A percentile compares a stretch with the other conserved stretches of the same genome.
These are phyloP conservation scores for Gallinago undulata DNA, from an alignment of 2,113 vertebrate genomes.

Conservation along the genomic window DNA sequence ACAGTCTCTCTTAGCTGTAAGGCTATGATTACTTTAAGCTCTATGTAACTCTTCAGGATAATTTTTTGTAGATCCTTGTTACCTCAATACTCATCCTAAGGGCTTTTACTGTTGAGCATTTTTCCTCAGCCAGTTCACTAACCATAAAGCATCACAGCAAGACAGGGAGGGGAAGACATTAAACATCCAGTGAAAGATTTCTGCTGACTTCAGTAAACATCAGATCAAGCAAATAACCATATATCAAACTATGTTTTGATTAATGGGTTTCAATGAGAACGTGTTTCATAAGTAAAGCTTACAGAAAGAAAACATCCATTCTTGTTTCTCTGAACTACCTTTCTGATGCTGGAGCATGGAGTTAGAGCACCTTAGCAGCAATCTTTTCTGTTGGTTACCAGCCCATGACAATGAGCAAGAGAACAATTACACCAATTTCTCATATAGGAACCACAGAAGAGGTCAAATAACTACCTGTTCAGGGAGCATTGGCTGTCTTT, in stretches of 20 bases:
- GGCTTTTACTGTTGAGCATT: background rate
- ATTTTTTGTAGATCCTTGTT: background rate
- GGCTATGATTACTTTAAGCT: background rate
- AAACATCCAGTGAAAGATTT: conserved; percentile 10
- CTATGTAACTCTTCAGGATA: background rate
- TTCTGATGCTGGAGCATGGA: background rate
- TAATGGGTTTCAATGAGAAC: background rate
- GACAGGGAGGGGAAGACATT: background rate
- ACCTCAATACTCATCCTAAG: background rate
- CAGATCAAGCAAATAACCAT: conserved; percentile 6
- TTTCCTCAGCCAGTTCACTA: background rate
- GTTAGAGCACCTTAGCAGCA: background rate
- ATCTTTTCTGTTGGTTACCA: background rate
- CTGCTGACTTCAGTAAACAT: conserved; percentile 47
- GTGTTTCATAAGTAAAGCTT: background rate
- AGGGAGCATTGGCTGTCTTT: background rate
- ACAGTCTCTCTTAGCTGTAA: background rate
- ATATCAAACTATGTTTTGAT: background rate
- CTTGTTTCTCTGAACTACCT: background rate
- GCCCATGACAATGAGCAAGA: background rate
- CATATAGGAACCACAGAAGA: background rate
- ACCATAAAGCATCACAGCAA: background rate
- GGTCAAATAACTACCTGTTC: background rate
- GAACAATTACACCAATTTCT: background rate
- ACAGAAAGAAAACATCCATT: background rate